A percentile compares a stretch with the other conserved stretches of the same genome.
Conservation (phyloP, 2,113 vertebrate species). For the Panthera uncia region DNA sequence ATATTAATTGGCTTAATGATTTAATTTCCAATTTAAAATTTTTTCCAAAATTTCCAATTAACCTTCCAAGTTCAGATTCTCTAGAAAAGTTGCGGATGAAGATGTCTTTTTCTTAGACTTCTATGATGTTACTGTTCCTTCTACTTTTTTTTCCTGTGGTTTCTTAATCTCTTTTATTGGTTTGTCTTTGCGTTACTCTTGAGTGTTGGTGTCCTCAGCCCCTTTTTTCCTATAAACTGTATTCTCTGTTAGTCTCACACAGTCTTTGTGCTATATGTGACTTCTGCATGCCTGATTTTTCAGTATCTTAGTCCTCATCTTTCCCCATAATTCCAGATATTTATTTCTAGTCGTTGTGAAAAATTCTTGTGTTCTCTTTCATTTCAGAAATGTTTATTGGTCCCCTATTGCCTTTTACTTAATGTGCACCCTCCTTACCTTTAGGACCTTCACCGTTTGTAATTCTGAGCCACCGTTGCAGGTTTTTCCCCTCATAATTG, state of each 20-base stretch:
- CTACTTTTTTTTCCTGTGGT: background rate
- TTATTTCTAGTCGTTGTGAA: background rate
- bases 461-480: background rate
- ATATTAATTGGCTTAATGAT: background rate
- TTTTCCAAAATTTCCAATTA: background rate
- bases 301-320: background rate
- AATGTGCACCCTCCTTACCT: background rate
- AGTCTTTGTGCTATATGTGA: background rate
- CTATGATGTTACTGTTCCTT: background rate
- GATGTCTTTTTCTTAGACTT: slow-evolving; percentile 9
- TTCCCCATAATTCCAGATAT: background rate
- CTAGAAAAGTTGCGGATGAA: background rate
- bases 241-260: background rate
- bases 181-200: background rate
- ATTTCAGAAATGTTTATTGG: slow-evolving; percentile 28
- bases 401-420: background rate
- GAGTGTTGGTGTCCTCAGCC: background rate
- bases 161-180: slow-evolving; percentile 26
- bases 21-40: background rate
- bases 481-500: background rate
- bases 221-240: background rate
- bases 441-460: background rate
- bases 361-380: background rate
- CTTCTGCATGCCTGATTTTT: slow-evolving; percentile 8
- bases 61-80: background rate